These are phyloP conservation scores for Chloebia gouldiae DNA, from an alignment of 2,113 vertebrate genomes.

Conservation along the genomic window DNA sequence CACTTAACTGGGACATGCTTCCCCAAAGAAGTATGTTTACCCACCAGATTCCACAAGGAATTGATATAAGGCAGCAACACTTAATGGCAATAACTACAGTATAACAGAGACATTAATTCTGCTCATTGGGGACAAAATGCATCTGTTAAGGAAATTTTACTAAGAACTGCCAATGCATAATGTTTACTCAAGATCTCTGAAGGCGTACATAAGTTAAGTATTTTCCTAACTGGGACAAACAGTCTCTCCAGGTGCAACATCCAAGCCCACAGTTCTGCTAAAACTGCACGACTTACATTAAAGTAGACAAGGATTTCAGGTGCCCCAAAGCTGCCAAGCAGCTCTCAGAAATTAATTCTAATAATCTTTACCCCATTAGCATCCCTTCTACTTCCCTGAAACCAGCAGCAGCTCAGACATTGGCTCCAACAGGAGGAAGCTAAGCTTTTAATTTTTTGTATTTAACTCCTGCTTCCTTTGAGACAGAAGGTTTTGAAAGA, in stretches of 20 bases:
- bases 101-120: conserved; percentile 39
- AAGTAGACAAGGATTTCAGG: neutral
- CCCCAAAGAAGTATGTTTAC: conserved; percentile 43
- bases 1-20: conserved; percentile 50
- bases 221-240: conserved; percentile 30
- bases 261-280: neutral
- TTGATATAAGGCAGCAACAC: conserved; percentile 5
- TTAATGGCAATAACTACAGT: conserved; percentile 7
- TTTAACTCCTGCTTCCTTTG: neutral
- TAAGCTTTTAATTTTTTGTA: neutral
- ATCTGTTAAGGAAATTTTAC: conserved; percentile 32
- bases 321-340: neutral
- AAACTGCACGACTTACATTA: neutral
- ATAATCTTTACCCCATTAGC: neutral
- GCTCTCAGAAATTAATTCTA: neutral
- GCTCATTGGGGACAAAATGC: conserved; percentile 12
- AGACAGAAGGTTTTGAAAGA: neutral
- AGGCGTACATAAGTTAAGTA: neutral
- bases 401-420: neutral
- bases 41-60: conserved; percentile 20
- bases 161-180: neutral
- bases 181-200: neutral
- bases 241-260: neutral
- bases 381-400: neutral
- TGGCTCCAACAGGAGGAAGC: neutral